Percentiles rank a stretch among this genome's conserved stretches.
Conservation (phyloP, 2,888 invertebrate species). For the Sturmia bella region DNA sequence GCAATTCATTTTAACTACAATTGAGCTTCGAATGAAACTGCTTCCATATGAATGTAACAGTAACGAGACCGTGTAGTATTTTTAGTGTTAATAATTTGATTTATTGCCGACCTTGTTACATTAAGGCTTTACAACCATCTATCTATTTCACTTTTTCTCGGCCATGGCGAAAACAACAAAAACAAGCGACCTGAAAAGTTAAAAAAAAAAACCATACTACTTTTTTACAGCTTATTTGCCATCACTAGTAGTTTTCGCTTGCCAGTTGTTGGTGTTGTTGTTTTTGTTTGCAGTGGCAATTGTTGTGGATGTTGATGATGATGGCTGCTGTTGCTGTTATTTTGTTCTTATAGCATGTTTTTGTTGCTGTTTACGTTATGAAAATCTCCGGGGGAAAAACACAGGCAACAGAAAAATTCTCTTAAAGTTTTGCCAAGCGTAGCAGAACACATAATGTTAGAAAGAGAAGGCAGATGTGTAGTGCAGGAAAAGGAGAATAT, state of each 20-base stretch:
- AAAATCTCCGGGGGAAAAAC: slow-evolving; percentile 41
- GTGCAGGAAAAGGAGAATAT: slow-evolving; percentile 23
- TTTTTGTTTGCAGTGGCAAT: slow-evolving; percentile 1
- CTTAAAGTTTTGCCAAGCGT: slow-evolving; percentile 38
- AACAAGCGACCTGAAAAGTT: slow-evolving; percentile 41
- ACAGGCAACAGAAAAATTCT: slow-evolving; percentile 44
- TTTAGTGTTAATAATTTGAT: slow-evolving; percentile 76
- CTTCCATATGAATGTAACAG: background rate
- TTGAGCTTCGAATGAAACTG: too few relatives aligned
- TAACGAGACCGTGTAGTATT: slow-evolving; percentile 33
- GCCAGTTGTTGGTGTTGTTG: slow-evolving; percentile 18
- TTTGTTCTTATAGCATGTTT: slow-evolving; percentile 7
- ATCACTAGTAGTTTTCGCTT: slow-evolving; percentile 46
- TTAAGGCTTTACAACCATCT: slow-evolving; percentile 81
- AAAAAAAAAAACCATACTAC: slow-evolving; percentile 31
- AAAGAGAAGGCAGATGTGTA: slow-evolving; percentile 39
- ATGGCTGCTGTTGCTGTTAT: slow-evolving; percentile 37
- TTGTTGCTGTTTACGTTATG: background rate
- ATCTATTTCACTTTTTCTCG: slow-evolving; percentile 82
- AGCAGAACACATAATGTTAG: slow-evolving; percentile 6
- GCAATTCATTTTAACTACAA: too few relatives aligned
- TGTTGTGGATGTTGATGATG: slow-evolving; percentile 45
- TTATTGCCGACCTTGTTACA: slow-evolving; percentile 82
- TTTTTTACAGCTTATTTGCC: slow-evolving; percentile 53
- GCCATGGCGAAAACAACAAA: slow-evolving; percentile 73